A percentile compares a stretch with the other conserved stretches of the same genome.
phyloP scores from a whole-genome alignment of 2,888 invertebrate genomes.

The Drosophila nr. perissopoda region DNA sequence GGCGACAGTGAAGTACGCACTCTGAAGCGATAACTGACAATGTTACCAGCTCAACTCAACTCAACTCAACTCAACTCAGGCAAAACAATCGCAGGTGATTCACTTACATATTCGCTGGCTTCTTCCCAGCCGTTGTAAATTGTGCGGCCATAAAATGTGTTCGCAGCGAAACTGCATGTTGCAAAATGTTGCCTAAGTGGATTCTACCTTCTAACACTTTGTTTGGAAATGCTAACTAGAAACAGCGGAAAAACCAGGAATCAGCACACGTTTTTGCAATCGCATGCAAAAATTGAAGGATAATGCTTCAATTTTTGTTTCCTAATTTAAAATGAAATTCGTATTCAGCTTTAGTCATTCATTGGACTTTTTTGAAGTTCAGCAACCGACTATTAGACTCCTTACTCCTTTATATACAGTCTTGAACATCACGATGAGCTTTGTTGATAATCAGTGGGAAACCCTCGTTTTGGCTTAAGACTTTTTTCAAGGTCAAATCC shows the following conservation, averaged over 20 bases:
- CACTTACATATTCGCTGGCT: slow-evolving; percentile 11
- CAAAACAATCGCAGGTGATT: slow-evolving; percentile 22
- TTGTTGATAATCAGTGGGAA: background rate
- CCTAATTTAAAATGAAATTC: background rate
- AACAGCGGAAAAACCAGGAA: background rate
- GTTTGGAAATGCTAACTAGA: slow-evolving; percentile 12
- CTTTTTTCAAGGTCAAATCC: background rate
- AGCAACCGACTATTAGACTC: background rate
- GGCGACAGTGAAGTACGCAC: background rate
- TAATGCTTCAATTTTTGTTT: no score
- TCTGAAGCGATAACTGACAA: slow-evolving; percentile 11
- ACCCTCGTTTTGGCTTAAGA: background rate
- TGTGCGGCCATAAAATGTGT: slow-evolving; percentile 35
- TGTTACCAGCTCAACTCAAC: slow-evolving; percentile 36
- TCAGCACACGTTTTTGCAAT: slow-evolving; percentile 1
- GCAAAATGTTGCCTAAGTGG: slow-evolving; percentile 11
- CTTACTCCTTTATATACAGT: background rate
- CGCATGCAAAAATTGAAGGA: background rate
- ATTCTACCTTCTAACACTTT: slow-evolving; percentile 36
- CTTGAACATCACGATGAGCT: background rate
- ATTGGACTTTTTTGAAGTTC: background rate
- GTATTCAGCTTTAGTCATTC: background rate
- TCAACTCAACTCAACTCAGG: slow-evolving; percentile 1
- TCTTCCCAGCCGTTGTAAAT: slow-evolving; percentile 6
- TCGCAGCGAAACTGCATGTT: slow-evolving; percentile 7